Evolutionary conservation across 2,888 invertebrate genomes (phyloP), one percentile per base, ranked within the genome.

Genomic region (Tricholauxania praeusta): DNA sequence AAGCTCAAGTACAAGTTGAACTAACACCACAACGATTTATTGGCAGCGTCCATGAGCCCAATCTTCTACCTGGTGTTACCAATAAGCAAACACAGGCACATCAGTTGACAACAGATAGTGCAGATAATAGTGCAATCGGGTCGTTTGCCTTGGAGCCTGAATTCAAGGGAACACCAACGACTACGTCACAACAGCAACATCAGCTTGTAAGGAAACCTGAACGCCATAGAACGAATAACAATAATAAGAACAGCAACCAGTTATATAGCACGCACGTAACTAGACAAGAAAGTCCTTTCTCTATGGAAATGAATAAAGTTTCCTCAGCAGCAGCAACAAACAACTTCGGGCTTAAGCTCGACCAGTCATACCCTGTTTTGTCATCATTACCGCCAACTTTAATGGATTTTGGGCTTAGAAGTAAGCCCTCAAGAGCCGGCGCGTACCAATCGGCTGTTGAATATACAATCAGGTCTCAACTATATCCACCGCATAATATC

Each of bases 1-100:
- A 82, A 69, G 79, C 80, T 8, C 79, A 83, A 51, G 79, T 86
- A 8, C 82, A 85, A 10, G 82, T 87, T 0, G 80, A 79, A 15
- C 72, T 87, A 0, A 84, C 84, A 6, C 82, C 86, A 0, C 80
- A 81, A 47, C 80, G 78, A 32, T 72, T 70, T 1, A 59, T 76
- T 4, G 55, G 72, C 0, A n/a, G 60, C 14, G 14, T 74, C 12
- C 12, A n/a, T 7, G 19, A 66, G 12, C 73, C 66, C 28, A 52
- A n/a, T 48, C 32, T 4, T 52, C 48, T 4, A 49, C 39, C 14
- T n/a, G 22, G 55, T 39, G 53, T 22, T n/a, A 62, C 12, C 17
- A 8, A 8, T 1, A 55, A 55, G 7, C 22, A n/a, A 19, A 55
- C 12, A 19, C 12, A 3, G 22, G 3, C 4, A 55, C 22, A 19